Conservation (phyloP, 2,888 invertebrate genomes). For the Perdita meconis region DNA sequence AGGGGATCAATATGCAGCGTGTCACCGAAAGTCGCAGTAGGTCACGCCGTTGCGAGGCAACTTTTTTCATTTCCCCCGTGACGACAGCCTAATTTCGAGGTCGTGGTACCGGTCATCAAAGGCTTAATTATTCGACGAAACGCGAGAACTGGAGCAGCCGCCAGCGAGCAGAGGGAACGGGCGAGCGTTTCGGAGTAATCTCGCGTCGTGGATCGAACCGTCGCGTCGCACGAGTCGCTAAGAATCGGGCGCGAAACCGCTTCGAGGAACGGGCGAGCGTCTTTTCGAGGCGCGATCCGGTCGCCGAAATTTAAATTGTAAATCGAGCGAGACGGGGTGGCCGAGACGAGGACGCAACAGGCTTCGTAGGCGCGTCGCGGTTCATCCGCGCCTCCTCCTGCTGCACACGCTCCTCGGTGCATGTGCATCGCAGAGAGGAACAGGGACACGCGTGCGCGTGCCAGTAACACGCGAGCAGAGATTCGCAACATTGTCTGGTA, state of each 20-base stretch:
- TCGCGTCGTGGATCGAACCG: neutral
- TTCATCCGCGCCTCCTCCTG: constrained; percentile 42
- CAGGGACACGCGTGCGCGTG: constrained; percentile 14
- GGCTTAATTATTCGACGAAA: constrained; percentile 40
- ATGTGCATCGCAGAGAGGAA: constrained; percentile 5
- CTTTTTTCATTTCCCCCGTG: constrained; percentile 53
- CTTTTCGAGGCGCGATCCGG: constrained; percentile 38
- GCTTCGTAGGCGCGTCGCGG: constrained; percentile 53
- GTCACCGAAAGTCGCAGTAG: constrained; percentile 36
- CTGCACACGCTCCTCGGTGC: constrained; percentile 42
- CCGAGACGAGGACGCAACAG: constrained; percentile 66
- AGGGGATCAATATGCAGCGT: constrained; percentile 38
- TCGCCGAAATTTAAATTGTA: constrained; percentile 64
- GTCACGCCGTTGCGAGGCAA: constrained; percentile 39
- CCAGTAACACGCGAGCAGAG: constrained; percentile 50
- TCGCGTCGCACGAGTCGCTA: neutral
- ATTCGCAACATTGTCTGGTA: constrained; percentile 66
- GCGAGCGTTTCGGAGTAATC: neutral
- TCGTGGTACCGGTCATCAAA: constrained; percentile 33
- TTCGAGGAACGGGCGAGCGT: constrained; percentile 3
- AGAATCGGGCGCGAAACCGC: neutral
- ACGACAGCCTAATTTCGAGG: constrained; percentile 46
- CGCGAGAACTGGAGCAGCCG: constrained; percentile 3
- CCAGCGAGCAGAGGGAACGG: too few species aligned
- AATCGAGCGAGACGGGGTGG: constrained; percentile 49